Evolutionary conservation across 2,113 vertebrate species (phyloP).

Genomic region (Dendrocopos noguchii): DNA sequence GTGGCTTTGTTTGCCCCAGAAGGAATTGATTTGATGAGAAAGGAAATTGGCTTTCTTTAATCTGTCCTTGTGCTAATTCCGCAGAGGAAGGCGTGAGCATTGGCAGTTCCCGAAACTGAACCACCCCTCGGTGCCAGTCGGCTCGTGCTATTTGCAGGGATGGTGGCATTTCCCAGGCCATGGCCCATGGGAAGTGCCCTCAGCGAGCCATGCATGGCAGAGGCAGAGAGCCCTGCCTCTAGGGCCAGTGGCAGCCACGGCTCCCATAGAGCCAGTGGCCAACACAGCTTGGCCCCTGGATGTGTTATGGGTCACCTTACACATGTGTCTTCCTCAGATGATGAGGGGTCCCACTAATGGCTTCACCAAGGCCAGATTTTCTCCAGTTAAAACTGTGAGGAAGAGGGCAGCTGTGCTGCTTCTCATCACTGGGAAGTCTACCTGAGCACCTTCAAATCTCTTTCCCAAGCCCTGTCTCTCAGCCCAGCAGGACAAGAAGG

Average conservation of each 20-base stretch:
- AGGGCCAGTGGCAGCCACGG: not conserved
- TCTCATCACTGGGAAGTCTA: not conserved
- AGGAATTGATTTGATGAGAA: constrained; percentile 70
- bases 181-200: not conserved
- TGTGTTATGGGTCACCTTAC: not conserved
- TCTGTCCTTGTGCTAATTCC: constrained; percentile 69
- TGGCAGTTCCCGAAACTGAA: constrained; percentile 3
- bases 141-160: not conserved
- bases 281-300: rapidly evolving
- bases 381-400: not conserved
- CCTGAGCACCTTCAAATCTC: not conserved
- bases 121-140: not conserved
- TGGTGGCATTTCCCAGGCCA: not conserved
- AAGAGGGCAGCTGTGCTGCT: not conserved
- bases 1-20: constrained; percentile 61
- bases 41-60: constrained; percentile 69
- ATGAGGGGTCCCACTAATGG: not conserved
- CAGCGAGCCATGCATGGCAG: rapidly evolving
- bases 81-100: constrained; percentile 58
- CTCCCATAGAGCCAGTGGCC: not conserved
- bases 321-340: not conserved
- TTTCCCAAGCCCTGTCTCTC: not conserved
- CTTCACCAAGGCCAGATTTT: not conserved
- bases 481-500: not conserved
- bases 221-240: not conserved